Conservation (phyloP, 2,113 vertebrate genomes). For the Cyanoramphus novaezelandiae region DNA sequence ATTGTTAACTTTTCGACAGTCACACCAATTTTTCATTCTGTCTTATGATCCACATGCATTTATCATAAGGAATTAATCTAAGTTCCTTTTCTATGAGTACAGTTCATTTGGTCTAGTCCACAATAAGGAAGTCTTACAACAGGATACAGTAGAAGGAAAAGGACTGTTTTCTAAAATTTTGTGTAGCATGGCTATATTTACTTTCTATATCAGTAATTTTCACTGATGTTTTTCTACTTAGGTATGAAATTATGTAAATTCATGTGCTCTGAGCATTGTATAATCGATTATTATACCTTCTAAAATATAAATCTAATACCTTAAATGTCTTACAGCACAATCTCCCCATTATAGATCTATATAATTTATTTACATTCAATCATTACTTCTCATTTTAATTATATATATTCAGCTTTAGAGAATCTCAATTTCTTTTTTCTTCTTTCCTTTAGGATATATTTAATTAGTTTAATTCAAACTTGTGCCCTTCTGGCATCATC, state of each 20-base stretch:
- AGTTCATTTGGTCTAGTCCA: neutral
- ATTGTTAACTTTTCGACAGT: neutral
- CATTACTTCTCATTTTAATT: conserved; percentile 19
- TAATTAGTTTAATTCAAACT: conserved; percentile 59
- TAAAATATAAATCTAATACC: neutral
- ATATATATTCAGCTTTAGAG: neutral
- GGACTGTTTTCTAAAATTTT: neutral
- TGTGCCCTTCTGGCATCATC: conserved; percentile 4
- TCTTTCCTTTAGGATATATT: conserved; percentile 44
- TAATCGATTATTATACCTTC: neutral
- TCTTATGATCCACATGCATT: neutral
- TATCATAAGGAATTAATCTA: neutral
- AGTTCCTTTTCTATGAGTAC: neutral
- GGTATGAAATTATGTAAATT: neutral
- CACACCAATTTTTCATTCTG: neutral
- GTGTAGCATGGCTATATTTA: neutral
- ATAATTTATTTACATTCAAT: neutral
- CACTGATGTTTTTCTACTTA: neutral
- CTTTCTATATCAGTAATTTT: neutral
- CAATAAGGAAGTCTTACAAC: neutral
- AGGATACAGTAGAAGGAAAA: neutral
- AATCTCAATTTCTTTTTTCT: neutral
- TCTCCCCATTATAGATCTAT: neutral
- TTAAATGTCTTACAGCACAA: neutral
- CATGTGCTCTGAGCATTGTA: rapidly evolving